These are phyloP conservation scores for Drosophila suzukii DNA, from an alignment of 1,140 invertebrate genomes.

Conservation along the genomic window DNA sequence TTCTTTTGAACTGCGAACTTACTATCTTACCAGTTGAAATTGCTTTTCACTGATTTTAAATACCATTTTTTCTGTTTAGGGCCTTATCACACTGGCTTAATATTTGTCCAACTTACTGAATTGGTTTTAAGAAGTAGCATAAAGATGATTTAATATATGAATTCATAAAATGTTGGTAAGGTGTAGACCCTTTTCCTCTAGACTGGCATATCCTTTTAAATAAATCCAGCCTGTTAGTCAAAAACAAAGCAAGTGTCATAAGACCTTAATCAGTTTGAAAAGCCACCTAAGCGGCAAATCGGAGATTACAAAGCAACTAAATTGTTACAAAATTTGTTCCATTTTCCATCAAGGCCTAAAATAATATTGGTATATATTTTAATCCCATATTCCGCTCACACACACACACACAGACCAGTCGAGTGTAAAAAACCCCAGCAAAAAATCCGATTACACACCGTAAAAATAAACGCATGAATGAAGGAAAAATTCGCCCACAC, in stretches of 20 bases:
- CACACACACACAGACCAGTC: conserved; percentile 15
- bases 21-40: no score
- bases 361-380: conserved; percentile 31
- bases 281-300: not conserved
- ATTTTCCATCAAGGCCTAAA: conserved; percentile 13
- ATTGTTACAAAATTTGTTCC: not conserved
- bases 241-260: no score
- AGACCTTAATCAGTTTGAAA: not conserved
- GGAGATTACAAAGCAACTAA: conserved; percentile 3
- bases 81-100: no score
- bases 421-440: conserved; percentile 23
- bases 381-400: conserved; percentile 37
- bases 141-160: no score
- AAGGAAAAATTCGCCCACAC: not conserved
- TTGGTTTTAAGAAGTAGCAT: no score
- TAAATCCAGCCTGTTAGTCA: no score
- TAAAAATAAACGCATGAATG: conserved; percentile 30
- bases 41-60: not conserved
- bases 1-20: not conserved
- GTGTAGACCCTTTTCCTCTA: no score
- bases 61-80: not conserved
- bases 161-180: no score
- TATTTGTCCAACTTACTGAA: no score
- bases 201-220: no score
- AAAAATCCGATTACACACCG: conserved; percentile 35